These are phyloP conservation scores for Pomatorhinus ruficollis DNA, from an alignment of 2,113 vertebrate species.

Conservation along the genomic window DNA sequence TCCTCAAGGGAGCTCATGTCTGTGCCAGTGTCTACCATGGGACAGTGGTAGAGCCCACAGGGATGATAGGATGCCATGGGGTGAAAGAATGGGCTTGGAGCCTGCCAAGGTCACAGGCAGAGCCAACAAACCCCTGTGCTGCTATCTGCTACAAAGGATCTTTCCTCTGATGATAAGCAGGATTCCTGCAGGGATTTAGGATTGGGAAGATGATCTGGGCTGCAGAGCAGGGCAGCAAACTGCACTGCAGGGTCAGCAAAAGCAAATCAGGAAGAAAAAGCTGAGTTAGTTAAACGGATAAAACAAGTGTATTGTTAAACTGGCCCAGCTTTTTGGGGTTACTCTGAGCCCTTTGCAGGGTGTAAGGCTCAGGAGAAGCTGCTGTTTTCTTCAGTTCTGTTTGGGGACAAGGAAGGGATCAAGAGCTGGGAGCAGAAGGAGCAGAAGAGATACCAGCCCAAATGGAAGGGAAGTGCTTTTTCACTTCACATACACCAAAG, in stretches of 20 bases:
- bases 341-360: neutral
- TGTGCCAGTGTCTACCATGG: accelerated
- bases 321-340: neutral
- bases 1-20: accelerated
- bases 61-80: neutral
- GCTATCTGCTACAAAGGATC: neutral
- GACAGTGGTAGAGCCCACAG: neutral
- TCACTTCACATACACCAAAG: neutral
- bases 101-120: neutral
- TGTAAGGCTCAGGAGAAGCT: neutral
- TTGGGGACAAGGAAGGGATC: neutral
- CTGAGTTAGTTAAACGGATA: neutral
- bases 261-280: neutral
- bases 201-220: neutral
- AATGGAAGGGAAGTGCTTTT: neutral
- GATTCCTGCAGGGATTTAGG: neutral
- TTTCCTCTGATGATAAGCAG: neutral
- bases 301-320: neutral
- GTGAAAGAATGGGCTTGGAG: neutral
- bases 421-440: neutral
- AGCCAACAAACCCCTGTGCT: neutral
- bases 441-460: neutral
- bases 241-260: neutral
- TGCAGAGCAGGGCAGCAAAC: neutral
- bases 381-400: neutral